Percentiles rank a stretch among this genome's conserved stretches.
Evolutionary conservation across 2,888 invertebrate genomes (phyloP).

Genomic region (Macrophya annulata): DNA sequence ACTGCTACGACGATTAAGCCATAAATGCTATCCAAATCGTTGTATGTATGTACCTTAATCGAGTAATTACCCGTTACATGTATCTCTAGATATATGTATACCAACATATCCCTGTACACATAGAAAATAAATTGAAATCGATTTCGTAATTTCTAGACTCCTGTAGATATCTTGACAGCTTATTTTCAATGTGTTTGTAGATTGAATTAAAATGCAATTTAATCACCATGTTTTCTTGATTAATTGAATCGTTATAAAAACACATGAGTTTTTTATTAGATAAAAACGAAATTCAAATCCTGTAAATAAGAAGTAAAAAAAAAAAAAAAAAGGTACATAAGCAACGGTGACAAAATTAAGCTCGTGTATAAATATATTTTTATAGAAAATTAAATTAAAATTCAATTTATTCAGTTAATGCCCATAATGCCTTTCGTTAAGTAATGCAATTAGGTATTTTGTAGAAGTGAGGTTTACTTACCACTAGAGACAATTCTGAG

Average conservation of each 20-base stretch:
- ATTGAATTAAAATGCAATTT: conserved; percentile 21
- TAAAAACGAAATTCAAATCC: background rate
- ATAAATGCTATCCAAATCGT: conserved; percentile 41
- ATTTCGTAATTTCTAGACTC: conserved; percentile 14
- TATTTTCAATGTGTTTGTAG: background rate
- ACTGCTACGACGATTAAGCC: conserved; percentile 33
- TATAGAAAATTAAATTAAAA: background rate
- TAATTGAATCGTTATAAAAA: background rate
- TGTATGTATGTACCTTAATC: conserved; percentile 47
- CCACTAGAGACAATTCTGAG: background rate
- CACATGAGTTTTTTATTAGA: background rate
- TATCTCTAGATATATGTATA: conserved; percentile 13
- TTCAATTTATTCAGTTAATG: background rate
- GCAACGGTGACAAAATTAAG: background rate
- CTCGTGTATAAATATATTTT: background rate
- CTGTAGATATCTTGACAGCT: conserved; percentile 12
- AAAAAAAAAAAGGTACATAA: background rate
- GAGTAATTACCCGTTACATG: conserved; percentile 37
- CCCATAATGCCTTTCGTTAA: background rate
- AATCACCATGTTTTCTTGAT: conserved; percentile 16
- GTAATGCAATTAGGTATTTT: background rate
- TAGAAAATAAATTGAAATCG: background rate
- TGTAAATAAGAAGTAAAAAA: background rate
- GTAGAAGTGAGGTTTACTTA: background rate
- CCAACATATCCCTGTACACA: background rate